A percentile compares a stretch with the other conserved stretches of the same genome.
phyloP scores from a whole-genome alignment of 2,113 vertebrate species.

The Bubo blakistoni region DNA sequence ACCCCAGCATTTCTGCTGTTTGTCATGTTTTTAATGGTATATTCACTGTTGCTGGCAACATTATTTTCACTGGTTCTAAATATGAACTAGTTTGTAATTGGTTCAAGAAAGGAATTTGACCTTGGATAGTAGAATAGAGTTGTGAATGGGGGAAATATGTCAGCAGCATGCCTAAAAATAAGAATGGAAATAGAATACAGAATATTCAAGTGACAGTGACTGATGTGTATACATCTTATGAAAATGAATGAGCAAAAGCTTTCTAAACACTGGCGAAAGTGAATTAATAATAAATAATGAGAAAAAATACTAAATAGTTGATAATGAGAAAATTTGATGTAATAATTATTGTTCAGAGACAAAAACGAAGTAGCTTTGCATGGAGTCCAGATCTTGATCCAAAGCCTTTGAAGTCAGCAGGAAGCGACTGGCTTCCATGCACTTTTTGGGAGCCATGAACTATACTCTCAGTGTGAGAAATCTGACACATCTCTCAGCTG shows the following conservation, averaged over 20 bases:
- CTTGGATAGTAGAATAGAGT: neutral
- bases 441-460: neutral
- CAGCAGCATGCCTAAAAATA: neutral
- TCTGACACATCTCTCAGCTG: neutral
- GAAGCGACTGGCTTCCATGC: neutral
- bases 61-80: neutral
- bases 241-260: neutral
- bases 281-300: neutral
- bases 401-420: slow-evolving; percentile 16
- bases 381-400: neutral
- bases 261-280: neutral
- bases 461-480: neutral
- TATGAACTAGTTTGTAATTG: neutral
- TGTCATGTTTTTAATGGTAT: neutral
- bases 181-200: neutral
- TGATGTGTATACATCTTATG: neutral
- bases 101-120: neutral
- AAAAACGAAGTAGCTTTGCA: neutral
- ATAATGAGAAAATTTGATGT: neutral
- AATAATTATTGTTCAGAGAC: neutral
- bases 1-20: neutral
- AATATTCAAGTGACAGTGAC: neutral
- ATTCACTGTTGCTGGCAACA: neutral
- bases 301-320: neutral
- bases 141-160: neutral